phyloP scores from a whole-genome alignment of 2,797 vertebrate species.

The Schizopygopsis malacanthus region DNA sequence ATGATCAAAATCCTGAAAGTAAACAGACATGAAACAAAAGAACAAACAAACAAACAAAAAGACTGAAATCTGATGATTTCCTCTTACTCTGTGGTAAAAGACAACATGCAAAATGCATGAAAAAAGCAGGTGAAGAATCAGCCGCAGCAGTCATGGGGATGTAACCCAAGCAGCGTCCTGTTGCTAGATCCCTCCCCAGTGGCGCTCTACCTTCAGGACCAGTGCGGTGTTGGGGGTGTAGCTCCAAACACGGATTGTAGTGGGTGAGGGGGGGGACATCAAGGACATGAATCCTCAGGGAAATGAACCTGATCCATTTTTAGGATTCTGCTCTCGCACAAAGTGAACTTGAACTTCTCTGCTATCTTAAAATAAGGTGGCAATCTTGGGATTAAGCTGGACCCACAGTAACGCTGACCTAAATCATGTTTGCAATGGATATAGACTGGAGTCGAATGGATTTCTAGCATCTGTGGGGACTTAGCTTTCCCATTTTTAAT shows the following conservation, averaged over 20 bases:
- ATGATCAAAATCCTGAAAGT: background rate
- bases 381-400: conserved; percentile 81
- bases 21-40: conserved; percentile 62
- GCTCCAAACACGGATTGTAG: conserved; percentile 35
- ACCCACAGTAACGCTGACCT: conserved; percentile 74
- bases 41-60: conserved; percentile 41
- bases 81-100: conserved; percentile 53
- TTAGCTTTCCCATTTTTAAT: conserved; percentile 50
- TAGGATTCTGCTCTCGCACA: conserved; percentile 74
- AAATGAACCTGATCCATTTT: conserved; percentile 75
- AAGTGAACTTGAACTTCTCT: conserved; percentile 80
- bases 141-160: conserved; percentile 69
- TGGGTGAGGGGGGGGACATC: conserved; percentile 49
- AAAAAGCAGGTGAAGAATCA: conserved; percentile 69
- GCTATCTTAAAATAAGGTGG: conserved; percentile 81
- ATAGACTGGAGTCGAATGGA: conserved; percentile 62
- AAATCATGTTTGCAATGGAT: conserved; percentile 69
- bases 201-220: conserved; percentile 74
- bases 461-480: conserved; percentile 61
- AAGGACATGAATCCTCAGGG: conserved; percentile 65
- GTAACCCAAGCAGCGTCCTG: conserved; percentile 59
- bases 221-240: conserved; percentile 35
- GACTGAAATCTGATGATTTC: conserved; percentile 30
- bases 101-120: conserved; percentile 78
- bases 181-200: conserved; percentile 74